A percentile compares a stretch with the other conserved stretches of the same genome.
These are phyloP conservation scores for Asobara japonica DNA, from an alignment of 1,140 invertebrate genomes.

Conservation along the genomic window DNA sequence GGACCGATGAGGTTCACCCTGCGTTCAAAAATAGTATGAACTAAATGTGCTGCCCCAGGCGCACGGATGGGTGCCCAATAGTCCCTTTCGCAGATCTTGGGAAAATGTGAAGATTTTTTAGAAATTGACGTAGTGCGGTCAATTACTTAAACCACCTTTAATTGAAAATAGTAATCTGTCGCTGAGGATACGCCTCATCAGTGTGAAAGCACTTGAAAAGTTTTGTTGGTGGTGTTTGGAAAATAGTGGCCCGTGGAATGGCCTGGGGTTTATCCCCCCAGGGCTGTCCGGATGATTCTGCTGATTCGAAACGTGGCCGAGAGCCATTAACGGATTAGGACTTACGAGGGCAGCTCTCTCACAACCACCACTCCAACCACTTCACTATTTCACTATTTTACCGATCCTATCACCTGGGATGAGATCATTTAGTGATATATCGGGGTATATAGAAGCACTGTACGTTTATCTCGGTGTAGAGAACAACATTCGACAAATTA, in stretches of 20 bases:
- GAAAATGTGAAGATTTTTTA: not conserved
- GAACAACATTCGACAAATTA: too few relatives aligned
- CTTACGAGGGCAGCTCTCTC: slow-evolving; percentile 20
- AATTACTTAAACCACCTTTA: not conserved
- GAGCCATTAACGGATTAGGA: slow-evolving; percentile 47
- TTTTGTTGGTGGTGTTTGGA: slow-evolving; percentile 10
- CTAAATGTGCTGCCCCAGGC: too few relatives aligned
- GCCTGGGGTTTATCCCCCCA: slow-evolving; percentile 3
- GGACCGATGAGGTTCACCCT: too few relatives aligned
- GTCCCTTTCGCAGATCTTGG: too few relatives aligned
- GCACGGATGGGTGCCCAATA: too few relatives aligned
- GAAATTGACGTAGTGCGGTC: not conserved
- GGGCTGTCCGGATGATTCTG: slow-evolving; percentile 23
- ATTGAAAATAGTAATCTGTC: slow-evolving; percentile 1
- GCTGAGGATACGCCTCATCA: slow-evolving; percentile 10
- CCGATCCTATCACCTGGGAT: not conserved
- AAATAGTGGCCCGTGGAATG: not conserved
- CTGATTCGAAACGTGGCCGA: slow-evolving; percentile 32
- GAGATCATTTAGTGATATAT: not conserved
- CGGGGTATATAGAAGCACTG: too few relatives aligned
- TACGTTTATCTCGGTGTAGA: too few relatives aligned
- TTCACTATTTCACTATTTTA: not conserved
- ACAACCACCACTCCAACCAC: not conserved
- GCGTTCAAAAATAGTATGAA: too few relatives aligned
- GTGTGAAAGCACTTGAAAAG: slow-evolving; percentile 24